phyloP scores from a whole-genome alignment of 2,888 invertebrate species.

The Apodemia duryi region DNA sequence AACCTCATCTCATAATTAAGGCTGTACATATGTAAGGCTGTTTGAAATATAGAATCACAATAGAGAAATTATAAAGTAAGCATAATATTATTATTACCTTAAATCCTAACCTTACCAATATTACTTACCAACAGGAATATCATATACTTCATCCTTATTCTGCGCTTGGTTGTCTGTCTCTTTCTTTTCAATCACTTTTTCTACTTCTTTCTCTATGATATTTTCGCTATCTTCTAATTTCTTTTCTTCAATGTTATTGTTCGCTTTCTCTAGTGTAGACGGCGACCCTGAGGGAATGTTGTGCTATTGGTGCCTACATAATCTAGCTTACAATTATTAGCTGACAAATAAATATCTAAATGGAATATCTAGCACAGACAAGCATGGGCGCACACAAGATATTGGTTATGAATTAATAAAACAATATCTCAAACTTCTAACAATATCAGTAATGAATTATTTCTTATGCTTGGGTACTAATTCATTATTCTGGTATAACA shows the following conservation, averaged over 20 bases:
- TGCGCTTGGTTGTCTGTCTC: constrained; percentile 48
- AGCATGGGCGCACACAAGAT: constrained; percentile 12
- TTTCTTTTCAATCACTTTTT: constrained; percentile 46
- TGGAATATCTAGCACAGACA: constrained; percentile 15
- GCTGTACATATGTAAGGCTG: neutral
- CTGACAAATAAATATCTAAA: neutral
- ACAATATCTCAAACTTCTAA: too few relatives aligned
- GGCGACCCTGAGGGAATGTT: constrained; percentile 63
- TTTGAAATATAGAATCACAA: neutral
- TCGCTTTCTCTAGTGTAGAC: constrained; percentile 47
- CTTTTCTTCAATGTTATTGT: constrained; percentile 61
- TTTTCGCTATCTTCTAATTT: constrained; percentile 27
- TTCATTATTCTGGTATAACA: too few relatives aligned
- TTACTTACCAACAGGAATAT: constrained; percentile 71
- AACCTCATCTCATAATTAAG: too few relatives aligned
- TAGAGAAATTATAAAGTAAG: constrained; percentile 26
- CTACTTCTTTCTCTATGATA: constrained; percentile 31
- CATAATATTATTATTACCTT: constrained; percentile 18
- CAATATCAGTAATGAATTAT: neutral
- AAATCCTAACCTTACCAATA: neutral
- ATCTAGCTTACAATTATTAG: constrained; percentile 21
- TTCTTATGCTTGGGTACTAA: neutral
- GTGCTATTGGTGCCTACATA: constrained; percentile 32
- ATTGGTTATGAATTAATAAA: neutral
- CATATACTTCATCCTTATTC: constrained; percentile 66